A percentile compares a stretch with the other conserved stretches of the same genome.
Evolutionary conservation across 2,888 invertebrate genomes (phyloP).

Genomic region (Atherix ibis): DNA sequence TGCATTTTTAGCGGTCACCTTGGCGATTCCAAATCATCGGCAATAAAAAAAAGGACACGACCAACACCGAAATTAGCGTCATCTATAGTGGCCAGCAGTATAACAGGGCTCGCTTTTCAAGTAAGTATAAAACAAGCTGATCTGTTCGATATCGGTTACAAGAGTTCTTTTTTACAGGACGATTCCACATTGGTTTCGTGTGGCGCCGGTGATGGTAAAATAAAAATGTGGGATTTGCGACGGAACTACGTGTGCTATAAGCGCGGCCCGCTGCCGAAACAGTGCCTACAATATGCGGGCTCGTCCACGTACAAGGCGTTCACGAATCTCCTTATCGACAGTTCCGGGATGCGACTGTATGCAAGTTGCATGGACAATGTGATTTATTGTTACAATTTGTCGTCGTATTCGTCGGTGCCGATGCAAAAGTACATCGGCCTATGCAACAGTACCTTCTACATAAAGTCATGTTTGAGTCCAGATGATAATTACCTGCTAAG

Average conservation of each 20-base stretch:
- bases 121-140: constrained; percentile 22
- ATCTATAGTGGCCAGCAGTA: constrained; percentile 47
- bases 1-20: constrained; percentile 39
- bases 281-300: constrained; percentile 58
- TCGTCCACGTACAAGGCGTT: constrained; percentile 53
- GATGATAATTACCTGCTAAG: constrained; percentile 69
- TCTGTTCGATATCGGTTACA: no score
- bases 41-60: constrained; percentile 34
- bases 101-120: constrained; percentile 72
- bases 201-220: constrained; percentile 71
- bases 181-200: constrained; percentile 64
- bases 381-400: constrained; percentile 71
- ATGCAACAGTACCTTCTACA: constrained; percentile 66
- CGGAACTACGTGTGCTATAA: constrained; percentile 58
- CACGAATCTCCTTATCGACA: constrained; percentile 62
- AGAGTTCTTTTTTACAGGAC: constrained; percentile 40
- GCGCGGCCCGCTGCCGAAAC: constrained; percentile 53
- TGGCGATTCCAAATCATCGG: constrained; percentile 35
- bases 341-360: constrained; percentile 50
- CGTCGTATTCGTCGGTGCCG: constrained; percentile 49
- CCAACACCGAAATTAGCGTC: constrained; percentile 33
- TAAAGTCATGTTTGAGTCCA: constrained; percentile 65
- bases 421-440: constrained; percentile 53
- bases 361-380: constrained; percentile 77
- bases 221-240: constrained; percentile 78